Conservation (phyloP, 2,797 vertebrate species). For the Eulemur coronatus region DNA sequence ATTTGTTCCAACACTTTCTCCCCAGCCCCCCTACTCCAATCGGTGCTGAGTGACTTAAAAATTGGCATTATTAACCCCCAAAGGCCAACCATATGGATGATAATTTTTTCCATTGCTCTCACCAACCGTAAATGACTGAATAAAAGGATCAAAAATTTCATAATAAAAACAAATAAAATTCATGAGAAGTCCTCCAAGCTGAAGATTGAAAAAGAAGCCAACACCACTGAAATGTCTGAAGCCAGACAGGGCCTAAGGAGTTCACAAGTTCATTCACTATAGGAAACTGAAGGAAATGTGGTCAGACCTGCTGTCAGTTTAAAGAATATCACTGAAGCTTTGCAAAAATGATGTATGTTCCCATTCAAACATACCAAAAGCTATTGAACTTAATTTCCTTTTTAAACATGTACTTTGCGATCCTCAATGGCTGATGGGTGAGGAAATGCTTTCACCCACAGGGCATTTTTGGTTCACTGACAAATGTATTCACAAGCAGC, state of each 20-base stretch:
- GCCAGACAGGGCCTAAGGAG: constrained; percentile 67
- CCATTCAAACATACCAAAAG: constrained; percentile 80
- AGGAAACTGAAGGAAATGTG: constrained; percentile 77
- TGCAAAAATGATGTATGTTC: constrained; percentile 82
- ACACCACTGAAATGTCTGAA: constrained; percentile 79
- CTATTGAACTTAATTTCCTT: constrained; percentile 81
- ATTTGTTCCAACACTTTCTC: neutral
- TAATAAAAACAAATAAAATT: constrained; percentile 76
- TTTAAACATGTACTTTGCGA: constrained; percentile 67
- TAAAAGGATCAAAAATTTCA: constrained; percentile 69
- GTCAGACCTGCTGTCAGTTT: constrained; percentile 79
- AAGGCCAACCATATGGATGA: neutral
- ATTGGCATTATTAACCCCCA: neutral
- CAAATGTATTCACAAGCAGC: constrained; percentile 59
- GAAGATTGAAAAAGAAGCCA: constrained; percentile 69
- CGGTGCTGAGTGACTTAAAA: neutral
- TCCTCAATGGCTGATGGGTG: constrained; percentile 47
- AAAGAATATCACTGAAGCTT: constrained; percentile 78
- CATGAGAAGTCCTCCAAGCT: constrained; percentile 76
- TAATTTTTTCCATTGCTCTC: neutral
- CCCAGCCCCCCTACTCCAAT: neutral
- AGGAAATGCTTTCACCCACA: constrained; percentile 76
- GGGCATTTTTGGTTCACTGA: constrained; percentile 66
- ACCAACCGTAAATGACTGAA: constrained; percentile 36
- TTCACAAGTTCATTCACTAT: constrained; percentile 80